Percentiles rank a stretch among this genome's conserved stretches.
These are phyloP conservation scores for Bilobella aurantiaca DNA, from an alignment of 1,140 invertebrate genomes.

Conservation along the genomic window DNA sequence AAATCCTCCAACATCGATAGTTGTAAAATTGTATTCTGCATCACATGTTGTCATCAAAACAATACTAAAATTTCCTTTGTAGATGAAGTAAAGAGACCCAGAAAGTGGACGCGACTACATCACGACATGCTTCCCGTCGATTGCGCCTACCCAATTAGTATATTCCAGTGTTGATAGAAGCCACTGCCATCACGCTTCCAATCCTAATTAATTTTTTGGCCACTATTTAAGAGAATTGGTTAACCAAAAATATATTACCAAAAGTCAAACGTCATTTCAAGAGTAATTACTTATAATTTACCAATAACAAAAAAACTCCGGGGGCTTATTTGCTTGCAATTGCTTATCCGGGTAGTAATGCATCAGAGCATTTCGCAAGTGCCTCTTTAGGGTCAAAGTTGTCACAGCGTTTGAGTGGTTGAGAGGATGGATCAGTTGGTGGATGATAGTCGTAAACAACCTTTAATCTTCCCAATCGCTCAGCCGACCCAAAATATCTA, in stretches of 20 bases:
- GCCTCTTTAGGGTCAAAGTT: slow-evolving; percentile 1
- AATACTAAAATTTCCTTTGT: slow-evolving; percentile 38
- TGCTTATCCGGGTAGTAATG: slow-evolving; percentile 5
- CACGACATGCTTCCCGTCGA: slow-evolving; percentile 39
- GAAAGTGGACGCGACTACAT: slow-evolving; percentile 32
- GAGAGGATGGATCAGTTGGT: neutral
- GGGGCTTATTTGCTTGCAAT: neutral
- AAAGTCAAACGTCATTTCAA: no score
- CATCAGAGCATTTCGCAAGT: neutral
- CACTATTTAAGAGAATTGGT: slow-evolving; percentile 7
- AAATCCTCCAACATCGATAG: slow-evolving; percentile 33
- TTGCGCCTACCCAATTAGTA: slow-evolving; percentile 36
- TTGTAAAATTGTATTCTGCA: slow-evolving; percentile 32
- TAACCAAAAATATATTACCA: neutral
- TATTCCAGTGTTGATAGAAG: slow-evolving; percentile 23
- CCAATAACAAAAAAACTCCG: neutral
- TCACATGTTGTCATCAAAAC: slow-evolving; percentile 21
- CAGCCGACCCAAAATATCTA: slow-evolving; percentile 4
- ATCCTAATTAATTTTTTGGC: slow-evolving; percentile 5
- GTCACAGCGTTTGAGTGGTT: neutral
- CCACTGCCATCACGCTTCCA: slow-evolving; percentile 15
- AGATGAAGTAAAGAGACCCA: slow-evolving; percentile 37
- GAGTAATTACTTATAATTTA: neutral
- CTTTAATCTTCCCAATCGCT: neutral
- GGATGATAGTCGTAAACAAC: neutral